Base-by-base conservation (phyloP, 2,888 invertebrate species). In the Polyploca ridens region DNA sequence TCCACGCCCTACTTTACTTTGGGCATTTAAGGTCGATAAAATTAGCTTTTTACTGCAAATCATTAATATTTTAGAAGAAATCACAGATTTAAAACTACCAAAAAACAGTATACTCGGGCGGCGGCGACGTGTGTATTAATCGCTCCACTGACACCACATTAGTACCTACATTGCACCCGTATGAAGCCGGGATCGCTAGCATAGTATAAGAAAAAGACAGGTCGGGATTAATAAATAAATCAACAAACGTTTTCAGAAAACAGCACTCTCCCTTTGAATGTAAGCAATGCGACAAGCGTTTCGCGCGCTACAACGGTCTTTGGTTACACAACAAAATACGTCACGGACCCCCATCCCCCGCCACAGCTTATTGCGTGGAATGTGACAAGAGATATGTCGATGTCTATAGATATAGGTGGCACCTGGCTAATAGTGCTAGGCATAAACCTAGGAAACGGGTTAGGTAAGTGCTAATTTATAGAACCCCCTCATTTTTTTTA, bases 311-410 rank as follows among this genome's bases (percentile, higher is more conserved):
- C 19, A 41, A 19, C 16, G 33, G 41, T 10, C 41, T 61, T 7
- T 19, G 41, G 41, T 8, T 41, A 5, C 61, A 61, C 41, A 19
- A n/a, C 3, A 27, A 11, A 10, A 13, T 41, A n/a, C 61, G 41
- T 10, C 54, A 54, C 19, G 46, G 46, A 2, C 19, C 54, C 10
- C 54, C 54, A 3, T 16, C 49, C 7, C 4, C 54, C 10, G 8
- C 54, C 19, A 3, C 69, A 5, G 76, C 81, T 2, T 87, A 84
- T 73, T 87, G 87, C 66, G 87, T 82, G 3, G 74, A 76, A 10
- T 87, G 87, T 63, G 82, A 86, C 66, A 76, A 74, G 3, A 79
- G 78, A 60, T 87, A 81, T 63, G 62, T 64, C 3, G 82, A 71
- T 63, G 68, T 62, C 0, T 16, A 54, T 0, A 64, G 71, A 3